These are phyloP conservation scores for Atherinomorus stipes DNA, from an alignment of 2,113 vertebrate genomes.

Conservation along the genomic window DNA sequence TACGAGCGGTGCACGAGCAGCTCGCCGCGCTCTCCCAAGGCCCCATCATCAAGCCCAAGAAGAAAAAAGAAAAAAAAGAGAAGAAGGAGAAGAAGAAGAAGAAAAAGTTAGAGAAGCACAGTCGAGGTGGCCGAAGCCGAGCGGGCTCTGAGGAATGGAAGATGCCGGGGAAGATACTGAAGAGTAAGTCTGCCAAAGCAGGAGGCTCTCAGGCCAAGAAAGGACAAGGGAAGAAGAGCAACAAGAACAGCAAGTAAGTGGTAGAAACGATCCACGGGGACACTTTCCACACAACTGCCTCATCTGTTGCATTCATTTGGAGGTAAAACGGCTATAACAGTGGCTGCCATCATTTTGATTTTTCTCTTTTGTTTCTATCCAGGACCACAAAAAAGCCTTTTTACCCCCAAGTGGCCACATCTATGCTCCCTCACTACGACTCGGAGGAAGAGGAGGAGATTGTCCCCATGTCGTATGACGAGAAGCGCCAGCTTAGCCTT, in stretches of 20 bases:
- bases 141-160: constrained; percentile 79
- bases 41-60: constrained; percentile 93
- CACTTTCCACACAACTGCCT: not conserved
- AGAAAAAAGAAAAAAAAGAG: constrained; percentile 87
- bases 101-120: constrained; percentile 89
- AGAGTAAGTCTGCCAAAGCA: constrained; percentile 78
- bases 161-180: constrained; percentile 77
- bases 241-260: constrained; percentile 85
- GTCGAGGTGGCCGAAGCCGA: constrained; percentile 69
- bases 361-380: not conserved
- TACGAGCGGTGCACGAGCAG: constrained; percentile 93
- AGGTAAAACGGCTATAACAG: not conserved
- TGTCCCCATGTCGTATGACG: constrained; percentile 93
- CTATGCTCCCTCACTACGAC: constrained; percentile 86
- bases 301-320: not conserved
- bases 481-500: constrained; percentile 93
- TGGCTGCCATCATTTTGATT: not conserved
- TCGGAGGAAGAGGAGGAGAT: constrained; percentile 91
- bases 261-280: constrained; percentile 35
- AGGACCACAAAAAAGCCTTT: constrained; percentile 82
- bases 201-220: constrained; percentile 72
- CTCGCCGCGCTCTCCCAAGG: constrained; percentile 93
- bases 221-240: constrained; percentile 71
- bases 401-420: constrained; percentile 34
- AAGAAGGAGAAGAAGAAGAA: constrained; percentile 93